Evolutionary conservation across 2,113 vertebrate species (phyloP), one percentile per base, ranked within the genome.

Genomic region (Dromiciops gliroides): DNA sequence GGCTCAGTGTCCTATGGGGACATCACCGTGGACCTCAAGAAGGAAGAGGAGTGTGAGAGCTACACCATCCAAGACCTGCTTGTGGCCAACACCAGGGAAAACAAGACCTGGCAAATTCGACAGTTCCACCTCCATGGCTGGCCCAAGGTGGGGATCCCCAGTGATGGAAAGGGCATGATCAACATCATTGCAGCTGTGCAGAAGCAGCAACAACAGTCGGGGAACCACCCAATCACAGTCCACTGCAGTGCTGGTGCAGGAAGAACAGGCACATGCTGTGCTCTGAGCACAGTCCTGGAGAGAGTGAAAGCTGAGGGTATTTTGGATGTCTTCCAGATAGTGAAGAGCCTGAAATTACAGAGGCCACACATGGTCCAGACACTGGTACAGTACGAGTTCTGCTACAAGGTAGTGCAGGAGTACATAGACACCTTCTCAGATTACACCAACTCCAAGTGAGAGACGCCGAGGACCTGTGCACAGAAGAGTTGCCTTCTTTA

Each of bases 341-440:
- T 99, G 96, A 99, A 99, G 98, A 99, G 99, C 98, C 99, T 99
- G 95, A 98, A 99, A 98, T 98, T 99, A 97, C 99, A 99, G 99
- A 99, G 99, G 98, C 99, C 99, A 93, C 99, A 99, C 98, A 99
- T 99, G 99, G 99, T 99, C 99, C 99, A 99, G 99, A 99, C 99
- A 99, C 99, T 99, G 99, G 99, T 99, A 98, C 99, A 99, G 99
- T 99, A 99, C 91, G 99, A 99, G 98, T 99, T 99, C 99, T 99
- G 99, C 99, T 99, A 99, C 99, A 99, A 99, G 98, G 99, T 99
- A 98, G 99, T 99, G 98, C 99, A 99, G 98, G 99, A 99, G 96
- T 99, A 99, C 48, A 99, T 99, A 37, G 99, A 99, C 97, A 99
- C 99, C 91, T 99, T 99, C 98, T 99, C 99, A 97, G 99, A 99